Percentiles rank a stretch among this genome's conserved stretches.
Evolutionary conservation across 53 echinoderm and acorn worm genomes (phyloP).

Genomic region (Echinometra lucunter): DNA sequence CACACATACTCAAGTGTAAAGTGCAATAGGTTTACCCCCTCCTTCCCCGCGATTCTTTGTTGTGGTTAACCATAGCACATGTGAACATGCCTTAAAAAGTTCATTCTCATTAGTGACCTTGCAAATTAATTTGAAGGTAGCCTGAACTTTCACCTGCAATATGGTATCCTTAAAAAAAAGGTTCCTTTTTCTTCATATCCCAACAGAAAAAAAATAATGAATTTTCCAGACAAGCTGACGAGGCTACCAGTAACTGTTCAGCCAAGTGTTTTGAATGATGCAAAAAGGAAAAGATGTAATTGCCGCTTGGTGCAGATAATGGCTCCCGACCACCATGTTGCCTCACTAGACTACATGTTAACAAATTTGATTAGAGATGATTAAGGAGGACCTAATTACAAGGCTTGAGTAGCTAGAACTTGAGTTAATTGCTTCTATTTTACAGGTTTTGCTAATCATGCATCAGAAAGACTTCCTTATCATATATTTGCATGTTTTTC

Average conservation of each 20-base stretch:
- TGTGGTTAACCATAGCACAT: too few relatives aligned
- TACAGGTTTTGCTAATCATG: neutral
- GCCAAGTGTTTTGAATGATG: slow-evolving; percentile 48
- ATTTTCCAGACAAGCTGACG: neutral
- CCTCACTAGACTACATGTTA: slow-evolving; percentile 46
- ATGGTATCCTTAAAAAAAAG: neutral
- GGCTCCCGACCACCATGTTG: slow-evolving; percentile 22
- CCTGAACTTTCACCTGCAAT: slow-evolving; percentile 62
- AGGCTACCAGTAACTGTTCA: slow-evolving; percentile 15
- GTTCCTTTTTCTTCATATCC: slow-evolving; percentile 13
- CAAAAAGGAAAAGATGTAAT: slow-evolving; percentile 50
- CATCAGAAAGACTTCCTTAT: neutral
- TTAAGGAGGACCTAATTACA: slow-evolving; percentile 37
- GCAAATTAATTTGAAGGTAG: slow-evolving; percentile 63
- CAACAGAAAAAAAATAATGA: slow-evolving; percentile 42
- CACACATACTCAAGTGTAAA: too few relatives aligned
- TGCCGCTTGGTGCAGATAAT: slow-evolving; percentile 58
- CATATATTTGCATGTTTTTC: neutral
- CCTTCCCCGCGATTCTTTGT: too few relatives aligned
- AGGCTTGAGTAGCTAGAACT: neutral
- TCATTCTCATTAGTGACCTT: slow-evolving; percentile 54
- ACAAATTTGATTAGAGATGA: slow-evolving; percentile 63
- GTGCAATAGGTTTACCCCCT: neutral
- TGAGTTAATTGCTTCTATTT: neutral
- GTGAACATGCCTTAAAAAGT: slow-evolving; percentile 15